These are phyloP conservation scores for Sphyrna mokarran DNA, from an alignment of 2,113 vertebrate species.

Conservation along the genomic window DNA sequence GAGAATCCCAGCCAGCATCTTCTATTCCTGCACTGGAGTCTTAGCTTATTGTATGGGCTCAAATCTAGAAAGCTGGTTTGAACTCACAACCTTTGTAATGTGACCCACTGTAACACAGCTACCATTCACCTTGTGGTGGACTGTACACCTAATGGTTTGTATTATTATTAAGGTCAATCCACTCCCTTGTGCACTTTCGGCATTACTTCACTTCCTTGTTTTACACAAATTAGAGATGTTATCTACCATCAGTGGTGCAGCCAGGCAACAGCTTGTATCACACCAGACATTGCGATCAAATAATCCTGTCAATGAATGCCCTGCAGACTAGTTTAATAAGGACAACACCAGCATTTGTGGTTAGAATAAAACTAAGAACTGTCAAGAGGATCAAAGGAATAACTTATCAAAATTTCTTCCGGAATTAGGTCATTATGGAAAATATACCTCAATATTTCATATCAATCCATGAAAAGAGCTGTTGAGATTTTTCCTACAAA, in stretches of 20 bases:
- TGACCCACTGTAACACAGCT: neutral
- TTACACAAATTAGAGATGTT: neutral
- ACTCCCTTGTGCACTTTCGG: neutral
- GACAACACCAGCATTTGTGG: neutral
- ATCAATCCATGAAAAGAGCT: neutral
- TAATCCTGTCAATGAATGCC: neutral
- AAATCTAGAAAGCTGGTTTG: no score
- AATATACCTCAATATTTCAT: neutral
- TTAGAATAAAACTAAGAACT: neutral
- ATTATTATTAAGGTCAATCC: neutral
- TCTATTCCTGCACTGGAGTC: no score
- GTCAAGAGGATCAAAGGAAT: neutral
- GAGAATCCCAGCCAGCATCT: neutral
- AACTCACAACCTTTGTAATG: neutral
- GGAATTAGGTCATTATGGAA: neutral
- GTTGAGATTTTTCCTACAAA: neutral
- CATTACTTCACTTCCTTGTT: neutral
- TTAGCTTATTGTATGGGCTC: neutral
- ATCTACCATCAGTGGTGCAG: neutral
- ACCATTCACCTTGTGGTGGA: no score
- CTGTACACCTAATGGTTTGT: neutral
- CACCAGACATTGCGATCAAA: neutral
- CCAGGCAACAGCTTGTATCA: neutral
- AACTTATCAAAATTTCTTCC: neutral
- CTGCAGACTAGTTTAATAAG: neutral